Base-by-base conservation (phyloP, 1,140 invertebrate species). In the Neomicropteryx cornuta region DNA sequence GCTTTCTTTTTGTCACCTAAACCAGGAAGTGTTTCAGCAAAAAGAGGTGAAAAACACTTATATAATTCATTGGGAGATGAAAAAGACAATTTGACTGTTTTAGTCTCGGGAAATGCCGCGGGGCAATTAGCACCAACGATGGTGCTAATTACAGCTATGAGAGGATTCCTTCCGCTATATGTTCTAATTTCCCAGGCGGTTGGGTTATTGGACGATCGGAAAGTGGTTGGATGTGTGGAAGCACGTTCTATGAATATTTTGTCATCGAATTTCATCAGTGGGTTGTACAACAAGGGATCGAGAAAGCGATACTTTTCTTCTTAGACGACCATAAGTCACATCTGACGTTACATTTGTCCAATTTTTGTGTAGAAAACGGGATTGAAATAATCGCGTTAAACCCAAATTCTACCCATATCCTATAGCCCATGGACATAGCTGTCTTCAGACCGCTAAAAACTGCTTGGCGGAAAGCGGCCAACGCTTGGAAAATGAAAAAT, bases 171-270 rank as follows among this genome's bases (percentile, higher is more conserved):
- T 17, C 35, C 4, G 27, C 44, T 5, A 44, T 60, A 14, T 30
- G 43, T 2, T 6, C 18, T 6, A 42, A 14, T 17, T 32, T 52
- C 19, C 53, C 49, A 4, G 39, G 44, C 21, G 38, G 43, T 16
- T 59, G 56, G 54, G 48, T 40, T 1, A 45, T 59, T 21, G 60
- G 63, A 5, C 39, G 42, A 36, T 56, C 56, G n/a, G 52, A 62
- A 16, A 53, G 31, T 41, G 56, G 60, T 1, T 68, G 65, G 62
- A 67, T 63, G 62, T 66, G 48, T 31, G 42, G 41, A 13, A 50
- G 51, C 42, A 49, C 45, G 13, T 68, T 67, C 42, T 65, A 46
- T 46, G 55, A 66, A 42, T 66, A 58, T 43, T 41, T 56, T 0
- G 43, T 46, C 0, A 59, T 56, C 45, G 34, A 52, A 31, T 52